Evolutionary conservation across 2,888 invertebrate genomes (phyloP), one percentile per base, ranked within the genome.

Genomic region (Troides aeacus): DNA sequence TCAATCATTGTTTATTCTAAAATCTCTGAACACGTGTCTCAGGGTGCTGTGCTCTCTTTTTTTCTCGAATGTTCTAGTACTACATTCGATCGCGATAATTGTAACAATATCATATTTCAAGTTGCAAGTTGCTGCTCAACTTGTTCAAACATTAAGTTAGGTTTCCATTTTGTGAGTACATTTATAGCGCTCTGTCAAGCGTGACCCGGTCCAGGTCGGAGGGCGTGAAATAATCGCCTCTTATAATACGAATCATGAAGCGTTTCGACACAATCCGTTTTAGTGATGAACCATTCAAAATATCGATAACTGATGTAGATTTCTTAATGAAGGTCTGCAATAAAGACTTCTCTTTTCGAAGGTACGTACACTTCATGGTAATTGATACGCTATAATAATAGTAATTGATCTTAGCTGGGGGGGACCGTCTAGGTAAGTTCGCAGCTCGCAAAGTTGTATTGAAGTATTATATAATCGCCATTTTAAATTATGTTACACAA

Each of bases 191-290:
- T 66, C 60, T 42, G 66, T 65, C 63, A 60, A 70, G 70, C 70
- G 64, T 70, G 61, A 56, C 66, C 50, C 39, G 39, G 62, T 63
- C 56, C 53, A 39, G 66, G 66, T 70, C 63, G 36, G 66, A 59
- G 64, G 70, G 70, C 70, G 70, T 67, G 66, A 67, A 70, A 67
- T 70, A 64, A 67, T 70, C 56, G 59, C 57, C 69, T 36, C 66
- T 53, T 57, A 57, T 39, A 57, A 50, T 61, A 61, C 46, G 62
- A 62, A 46, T 50, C 62, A 62, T 66, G 66, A 65, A 70, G 69
- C 66, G 69, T 70, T 70, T 62, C 66, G 62, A 70, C 69, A 66
- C 39, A 62, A 36, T 57, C 36, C 17, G 61, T 15, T 50, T 36
- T 66, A 66, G 69, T 62, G 69, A 62, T 58, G 18, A 10, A 58